These are phyloP conservation scores for Holothuria leucospilota DNA, from an alignment of 53 echinoderm and acorn worm species.

Conservation along the genomic window DNA sequence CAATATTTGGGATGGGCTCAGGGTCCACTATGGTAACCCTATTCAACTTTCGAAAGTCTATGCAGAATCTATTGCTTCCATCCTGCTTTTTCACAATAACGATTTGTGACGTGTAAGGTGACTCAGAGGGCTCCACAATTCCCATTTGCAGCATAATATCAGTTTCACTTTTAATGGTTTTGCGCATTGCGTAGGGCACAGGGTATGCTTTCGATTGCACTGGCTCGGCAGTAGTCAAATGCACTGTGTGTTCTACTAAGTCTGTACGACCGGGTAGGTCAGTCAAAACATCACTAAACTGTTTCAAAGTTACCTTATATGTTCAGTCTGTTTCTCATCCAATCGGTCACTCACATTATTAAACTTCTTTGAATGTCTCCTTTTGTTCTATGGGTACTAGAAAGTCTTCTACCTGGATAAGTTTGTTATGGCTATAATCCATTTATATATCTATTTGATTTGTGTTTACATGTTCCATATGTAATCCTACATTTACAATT, in stretches of 20 bases:
- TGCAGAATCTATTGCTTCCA: no score
- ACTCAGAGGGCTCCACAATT: background rate
- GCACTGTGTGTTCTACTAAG: constrained; percentile 50
- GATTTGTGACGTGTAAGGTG: background rate
- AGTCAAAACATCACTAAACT: constrained; percentile 4
- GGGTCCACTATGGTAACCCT: constrained; percentile 54
- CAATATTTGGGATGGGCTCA: constrained; percentile 64
- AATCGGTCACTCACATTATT: background rate
- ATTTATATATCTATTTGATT: background rate
- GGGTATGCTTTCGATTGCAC: constrained; percentile 44
- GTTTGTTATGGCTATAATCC: background rate
- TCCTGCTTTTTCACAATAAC: background rate
- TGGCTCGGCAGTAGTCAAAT: constrained; percentile 30
- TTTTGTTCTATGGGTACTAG: constrained; percentile 8
- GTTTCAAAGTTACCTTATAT: constrained; percentile 3
- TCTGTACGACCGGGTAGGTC: constrained; percentile 57
- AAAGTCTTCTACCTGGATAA: background rate
- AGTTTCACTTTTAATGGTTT: constrained; percentile 12
- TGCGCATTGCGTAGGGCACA: constrained; percentile 13
- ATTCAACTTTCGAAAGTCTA: no score
- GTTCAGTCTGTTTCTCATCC: constrained; percentile 8
- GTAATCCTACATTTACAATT: background rate
- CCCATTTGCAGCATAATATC: background rate
- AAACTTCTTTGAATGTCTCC: constrained; percentile 37
- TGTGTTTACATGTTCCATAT: background rate